These are phyloP conservation scores for Raja brachyura DNA, from an alignment of 2,113 vertebrate genomes.

Conservation along the genomic window DNA sequence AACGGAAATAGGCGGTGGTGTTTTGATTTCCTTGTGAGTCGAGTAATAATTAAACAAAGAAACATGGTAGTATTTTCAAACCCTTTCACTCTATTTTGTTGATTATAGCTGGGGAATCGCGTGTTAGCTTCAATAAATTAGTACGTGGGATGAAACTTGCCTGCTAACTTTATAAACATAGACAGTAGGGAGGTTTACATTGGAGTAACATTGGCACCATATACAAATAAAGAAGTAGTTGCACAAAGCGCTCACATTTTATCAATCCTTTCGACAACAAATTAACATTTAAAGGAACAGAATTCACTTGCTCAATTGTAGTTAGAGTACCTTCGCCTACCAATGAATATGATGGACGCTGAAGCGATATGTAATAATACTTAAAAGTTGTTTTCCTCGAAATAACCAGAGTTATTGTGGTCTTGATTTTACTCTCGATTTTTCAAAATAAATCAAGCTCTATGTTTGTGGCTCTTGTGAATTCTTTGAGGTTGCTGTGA, in stretches of 20 bases:
- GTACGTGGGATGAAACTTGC: neutral
- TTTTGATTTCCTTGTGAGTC: neutral
- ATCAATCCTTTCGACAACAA: neutral
- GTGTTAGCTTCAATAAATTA: neutral
- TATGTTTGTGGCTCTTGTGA: conserved; percentile 24
- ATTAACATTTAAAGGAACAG: neutral
- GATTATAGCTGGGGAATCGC: neutral
- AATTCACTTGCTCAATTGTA: neutral
- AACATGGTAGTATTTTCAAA: neutral
- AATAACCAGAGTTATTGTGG: neutral
- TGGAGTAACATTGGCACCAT: neutral
- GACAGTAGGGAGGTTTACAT: neutral
- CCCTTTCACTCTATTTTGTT: neutral
- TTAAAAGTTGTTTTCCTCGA: neutral
- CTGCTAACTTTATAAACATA: neutral
- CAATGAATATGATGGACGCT: neutral
- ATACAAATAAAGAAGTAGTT: neutral
- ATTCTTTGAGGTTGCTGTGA: conserved; percentile 34
- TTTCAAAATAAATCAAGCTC: conserved; percentile 12
- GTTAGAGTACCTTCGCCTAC: neutral
- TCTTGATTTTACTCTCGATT: neutral
- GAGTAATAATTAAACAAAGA: conserved; percentile 20
- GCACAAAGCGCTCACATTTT: neutral
- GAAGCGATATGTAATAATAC: neutral
- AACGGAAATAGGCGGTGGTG: neutral